Base-by-base conservation (phyloP, 1,140 invertebrate species). In the Spodoptera litura region DNA sequence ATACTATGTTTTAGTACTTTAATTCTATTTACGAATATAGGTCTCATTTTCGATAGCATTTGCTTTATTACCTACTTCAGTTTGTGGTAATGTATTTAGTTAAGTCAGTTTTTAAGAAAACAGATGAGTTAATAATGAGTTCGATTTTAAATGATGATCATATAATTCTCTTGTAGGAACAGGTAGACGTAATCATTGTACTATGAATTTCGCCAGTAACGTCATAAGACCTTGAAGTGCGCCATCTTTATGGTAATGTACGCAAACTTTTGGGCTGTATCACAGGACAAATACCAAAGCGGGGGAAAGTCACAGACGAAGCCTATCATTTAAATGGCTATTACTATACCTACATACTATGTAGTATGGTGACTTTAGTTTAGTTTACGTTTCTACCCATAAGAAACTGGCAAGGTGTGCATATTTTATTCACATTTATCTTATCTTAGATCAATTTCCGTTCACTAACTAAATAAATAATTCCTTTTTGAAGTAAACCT, bases 1-100 rank as follows among this genome's bases (percentile, higher is more conserved):
- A 75, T 75, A 38, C 49, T 53, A 35, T 64, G 72, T 75, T 75
- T 75, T 75, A 75, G 64, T 62, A 52, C 73, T 75, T 51, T 58
- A 62, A 64, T 27, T 75, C 44, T 75, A 75, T 75, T 75, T 62
- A 53, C 13, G 35, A 61, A 51, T 58, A 62, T 49, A 38, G 38
- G 35, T 51, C 20, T 25, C 52, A 59, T 73, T 49, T 72, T n/a
- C 25, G 44, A 73, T 59, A 73, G 12, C 31, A 49, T 13, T 38
- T 58, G 25, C 52, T 38, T 59, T 59, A 73, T 38, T 51, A 56
- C 20, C 20, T 20, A 20, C 71, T 44, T 20, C 8, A 35, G 10
- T 56, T 56, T 38, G 27, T 15, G 61, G 15, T 44, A 8, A 44
- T 10, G 6, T 44, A 44, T 44, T 44, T 44, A 44, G 38, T 44